These are phyloP conservation scores for Luscinia luscinia DNA, from an alignment of 2,797 vertebrate genomes.

Conservation along the genomic window DNA sequence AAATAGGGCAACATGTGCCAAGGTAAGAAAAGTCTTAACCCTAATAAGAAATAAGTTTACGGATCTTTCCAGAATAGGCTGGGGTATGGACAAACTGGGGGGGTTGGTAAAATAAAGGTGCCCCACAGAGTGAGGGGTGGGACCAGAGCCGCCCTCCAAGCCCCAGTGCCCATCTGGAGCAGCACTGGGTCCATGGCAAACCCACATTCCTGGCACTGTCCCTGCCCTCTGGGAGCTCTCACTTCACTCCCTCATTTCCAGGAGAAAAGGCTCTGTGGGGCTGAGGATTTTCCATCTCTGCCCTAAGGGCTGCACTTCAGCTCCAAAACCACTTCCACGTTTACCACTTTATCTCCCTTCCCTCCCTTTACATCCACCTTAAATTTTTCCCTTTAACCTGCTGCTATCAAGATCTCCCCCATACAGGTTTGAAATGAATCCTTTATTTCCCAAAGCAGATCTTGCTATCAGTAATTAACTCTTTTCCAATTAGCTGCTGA, in stretches of 20 bases:
- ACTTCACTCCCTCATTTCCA: background rate
- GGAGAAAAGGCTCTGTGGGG: background rate
- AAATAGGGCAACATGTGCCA: no score
- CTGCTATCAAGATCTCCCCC: background rate
- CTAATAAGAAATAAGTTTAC: background rate
- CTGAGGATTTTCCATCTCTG: background rate
- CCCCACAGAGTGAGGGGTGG: no score
- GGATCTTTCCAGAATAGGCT: background rate
- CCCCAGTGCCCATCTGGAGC: background rate
- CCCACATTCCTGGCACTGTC: background rate
- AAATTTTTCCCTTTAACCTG: background rate
- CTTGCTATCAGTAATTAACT: conserved; percentile 41
- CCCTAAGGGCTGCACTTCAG: background rate
- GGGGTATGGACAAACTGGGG: background rate
- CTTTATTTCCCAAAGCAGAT: conserved; percentile 38
- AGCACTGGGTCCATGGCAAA: background rate
- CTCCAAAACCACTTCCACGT: background rate
- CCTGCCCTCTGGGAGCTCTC: background rate
- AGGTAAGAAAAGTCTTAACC: no score
- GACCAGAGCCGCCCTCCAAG: background rate
- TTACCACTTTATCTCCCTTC: background rate
- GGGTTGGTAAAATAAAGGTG: background rate
- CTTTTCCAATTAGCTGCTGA: background rate
- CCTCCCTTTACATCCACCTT: background rate
- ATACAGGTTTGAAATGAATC: background rate